A percentile compares a stretch with the other conserved stretches of the same genome.
Evolutionary conservation across 2,888 invertebrate species (phyloP).

Genomic region (Yponomeuta cagnagella): DNA sequence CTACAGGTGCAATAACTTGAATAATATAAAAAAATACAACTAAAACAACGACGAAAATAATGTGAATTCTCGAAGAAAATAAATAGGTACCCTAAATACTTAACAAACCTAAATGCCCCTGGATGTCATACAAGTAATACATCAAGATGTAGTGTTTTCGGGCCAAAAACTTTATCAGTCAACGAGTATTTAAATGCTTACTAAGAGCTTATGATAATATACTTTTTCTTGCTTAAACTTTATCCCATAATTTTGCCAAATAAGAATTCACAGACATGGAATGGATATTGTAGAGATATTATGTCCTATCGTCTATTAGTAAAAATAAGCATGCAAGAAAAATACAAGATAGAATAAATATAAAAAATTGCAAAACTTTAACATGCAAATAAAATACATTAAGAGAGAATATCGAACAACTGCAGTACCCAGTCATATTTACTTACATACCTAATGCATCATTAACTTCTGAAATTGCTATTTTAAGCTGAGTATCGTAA

Average conservation of each 20-base stretch:
- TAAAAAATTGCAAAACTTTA: background rate
- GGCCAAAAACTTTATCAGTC: slow-evolving; percentile 1
- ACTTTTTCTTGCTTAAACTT: background rate
- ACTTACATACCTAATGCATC: background rate
- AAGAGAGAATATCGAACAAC: slow-evolving; percentile 1
- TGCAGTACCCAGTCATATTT: background rate
- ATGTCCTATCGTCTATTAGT: background rate
- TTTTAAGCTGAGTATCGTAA: background rate
- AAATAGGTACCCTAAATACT: background rate
- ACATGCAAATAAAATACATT: slow-evolving; percentile 10
- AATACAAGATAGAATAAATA: background rate
- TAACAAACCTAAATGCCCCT: slow-evolving; percentile 1
- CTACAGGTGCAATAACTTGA: slow-evolving; percentile 13
- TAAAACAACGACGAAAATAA: background rate
- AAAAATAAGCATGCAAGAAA: slow-evolving; percentile 11
- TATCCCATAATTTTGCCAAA: slow-evolving; percentile 4
- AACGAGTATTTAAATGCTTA: slow-evolving; percentile 15
- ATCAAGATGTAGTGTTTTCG: background rate
- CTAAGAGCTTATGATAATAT: slow-evolving; percentile 10
- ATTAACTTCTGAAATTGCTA: background rate
- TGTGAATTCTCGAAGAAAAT: background rate
- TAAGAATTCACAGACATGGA: slow-evolving; percentile 14
- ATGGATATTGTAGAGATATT: slow-evolving; percentile 12
- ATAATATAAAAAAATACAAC: background rate
- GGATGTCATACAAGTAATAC: background rate